These are phyloP conservation scores for Drosophila prosaltans DNA, from an alignment of 1,140 invertebrate genomes.

Conservation along the genomic window DNA sequence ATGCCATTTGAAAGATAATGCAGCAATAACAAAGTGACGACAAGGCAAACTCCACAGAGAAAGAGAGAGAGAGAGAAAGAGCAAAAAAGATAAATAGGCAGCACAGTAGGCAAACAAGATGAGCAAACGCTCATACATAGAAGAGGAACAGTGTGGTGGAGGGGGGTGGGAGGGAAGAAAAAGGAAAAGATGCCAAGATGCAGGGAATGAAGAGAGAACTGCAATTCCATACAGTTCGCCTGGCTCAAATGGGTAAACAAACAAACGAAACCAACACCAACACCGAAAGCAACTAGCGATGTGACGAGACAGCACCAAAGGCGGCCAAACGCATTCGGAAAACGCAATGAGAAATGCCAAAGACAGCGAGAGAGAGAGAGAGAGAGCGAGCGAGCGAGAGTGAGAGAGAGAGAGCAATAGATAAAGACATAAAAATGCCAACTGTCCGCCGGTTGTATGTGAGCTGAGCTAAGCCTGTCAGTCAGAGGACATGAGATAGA, in stretches of 20 bases:
- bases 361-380: slow-evolving; percentile 32
- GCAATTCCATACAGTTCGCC: slow-evolving; percentile 34
- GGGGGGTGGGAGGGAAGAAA: too few species aligned
- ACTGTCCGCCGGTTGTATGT: slow-evolving; percentile 70
- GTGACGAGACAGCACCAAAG: slow-evolving; percentile 46
- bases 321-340: slow-evolving; percentile 71
- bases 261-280: slow-evolving; percentile 22
- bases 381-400: neutral
- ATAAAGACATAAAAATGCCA: slow-evolving; percentile 69
- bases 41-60: slow-evolving; percentile 18
- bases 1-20: slow-evolving; percentile 82
- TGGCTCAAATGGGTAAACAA: slow-evolving; percentile 54
- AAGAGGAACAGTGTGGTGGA: neutral
- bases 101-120: slow-evolving; percentile 73
- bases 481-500: slow-evolving; percentile 72
- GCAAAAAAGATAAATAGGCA: slow-evolving; percentile 75
- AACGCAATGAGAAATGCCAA: slow-evolving; percentile 62
- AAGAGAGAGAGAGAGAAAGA: neutral
- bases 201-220: neutral
- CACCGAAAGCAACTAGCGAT: slow-evolving; percentile 16
- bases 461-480: slow-evolving; percentile 67
- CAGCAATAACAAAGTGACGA: slow-evolving; percentile 75
- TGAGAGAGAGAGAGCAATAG: neutral
- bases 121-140: slow-evolving; percentile 56
- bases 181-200: neutral